A percentile compares a stretch with the other conserved stretches of the same genome.
Conservation (phyloP, 2,113 vertebrate species). For the Butorides virescens region DNA sequence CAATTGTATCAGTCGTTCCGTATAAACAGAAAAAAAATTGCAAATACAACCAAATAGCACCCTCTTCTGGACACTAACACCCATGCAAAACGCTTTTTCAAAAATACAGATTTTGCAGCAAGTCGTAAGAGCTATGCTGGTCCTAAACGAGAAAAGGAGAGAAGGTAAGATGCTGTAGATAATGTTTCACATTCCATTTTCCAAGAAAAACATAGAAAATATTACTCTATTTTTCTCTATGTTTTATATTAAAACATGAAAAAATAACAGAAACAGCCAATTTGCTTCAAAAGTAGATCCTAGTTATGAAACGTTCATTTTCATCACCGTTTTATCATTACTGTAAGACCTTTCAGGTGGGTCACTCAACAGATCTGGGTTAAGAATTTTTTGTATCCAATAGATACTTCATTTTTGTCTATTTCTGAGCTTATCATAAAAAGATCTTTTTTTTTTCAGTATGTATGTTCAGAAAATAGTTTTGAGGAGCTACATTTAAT, state of each 20-base stretch:
- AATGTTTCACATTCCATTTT: fast-evolving
- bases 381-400: background rate
- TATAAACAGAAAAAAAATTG: background rate
- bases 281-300: background rate
- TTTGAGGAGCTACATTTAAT: background rate
- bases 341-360: background rate
- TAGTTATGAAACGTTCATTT: background rate
- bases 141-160: background rate
- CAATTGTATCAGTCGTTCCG: background rate
- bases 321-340: background rate
- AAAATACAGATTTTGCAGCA: background rate
- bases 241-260: background rate
- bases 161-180: background rate
- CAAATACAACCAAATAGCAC: slow-evolving; percentile 67
- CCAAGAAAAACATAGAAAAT: background rate
- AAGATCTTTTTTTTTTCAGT: background rate
- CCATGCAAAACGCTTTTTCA: background rate
- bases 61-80: slow-evolving; percentile 58
- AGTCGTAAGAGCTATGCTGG: background rate
- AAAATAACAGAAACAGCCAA: background rate
- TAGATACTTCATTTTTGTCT: background rate
- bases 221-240: background rate
- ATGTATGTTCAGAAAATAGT: background rate
- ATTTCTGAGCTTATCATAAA: background rate
- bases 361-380: background rate